A percentile compares a stretch with the other conserved stretches of the same genome.
These are phyloP conservation scores for Eupithecia subumbrata DNA, from an alignment of 2,888 invertebrate genomes.

Conservation along the genomic window DNA sequence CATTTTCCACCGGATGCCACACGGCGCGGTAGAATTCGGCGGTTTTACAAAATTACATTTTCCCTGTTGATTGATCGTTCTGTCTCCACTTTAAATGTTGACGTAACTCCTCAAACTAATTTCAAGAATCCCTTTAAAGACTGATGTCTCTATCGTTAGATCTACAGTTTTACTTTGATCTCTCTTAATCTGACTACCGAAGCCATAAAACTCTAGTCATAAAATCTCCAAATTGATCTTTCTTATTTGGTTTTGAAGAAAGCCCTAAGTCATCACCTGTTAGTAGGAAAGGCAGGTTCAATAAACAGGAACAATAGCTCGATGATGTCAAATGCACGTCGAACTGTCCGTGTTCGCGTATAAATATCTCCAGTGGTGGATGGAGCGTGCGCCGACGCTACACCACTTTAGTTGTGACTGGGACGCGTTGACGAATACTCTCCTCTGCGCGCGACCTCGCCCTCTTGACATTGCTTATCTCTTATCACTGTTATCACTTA, in stretches of 20 bases:
- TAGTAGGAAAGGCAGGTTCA: conserved; percentile 9
- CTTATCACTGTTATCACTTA: conserved; percentile 55
- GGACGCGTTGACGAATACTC: conserved; percentile 79
- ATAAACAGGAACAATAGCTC: conserved; percentile 49
- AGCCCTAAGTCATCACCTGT: conserved; percentile 13
- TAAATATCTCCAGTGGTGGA: conserved; percentile 72
- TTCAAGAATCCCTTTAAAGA: conserved; percentile 50
- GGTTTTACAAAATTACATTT: conserved; percentile 66
- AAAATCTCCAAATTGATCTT: conserved; percentile 1
- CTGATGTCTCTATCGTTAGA: conserved; percentile 51
- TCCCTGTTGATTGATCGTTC: conserved; percentile 62
- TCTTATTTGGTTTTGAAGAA: conserved; percentile 8
- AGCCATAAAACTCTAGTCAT: conserved; percentile 31
- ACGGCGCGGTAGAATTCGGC: conserved; percentile 60
- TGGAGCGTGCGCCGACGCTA: conserved; percentile 72
- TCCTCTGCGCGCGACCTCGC: conserved; percentile 70
- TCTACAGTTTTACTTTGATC: conserved; percentile 48
- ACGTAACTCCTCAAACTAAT: conserved; percentile 48
- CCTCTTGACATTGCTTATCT: conserved; percentile 74
- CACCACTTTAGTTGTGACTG: conserved; percentile 75
- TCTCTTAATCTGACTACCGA: conserved; percentile 20
- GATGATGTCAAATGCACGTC: conserved; percentile 63
- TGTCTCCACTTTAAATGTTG: conserved; percentile 51
- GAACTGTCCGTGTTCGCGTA: conserved; percentile 64
- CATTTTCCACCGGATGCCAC: conserved; percentile 62